Evolutionary conservation across 2,797 vertebrate genomes (phyloP).

Genomic region (Amniataba percoides): DNA sequence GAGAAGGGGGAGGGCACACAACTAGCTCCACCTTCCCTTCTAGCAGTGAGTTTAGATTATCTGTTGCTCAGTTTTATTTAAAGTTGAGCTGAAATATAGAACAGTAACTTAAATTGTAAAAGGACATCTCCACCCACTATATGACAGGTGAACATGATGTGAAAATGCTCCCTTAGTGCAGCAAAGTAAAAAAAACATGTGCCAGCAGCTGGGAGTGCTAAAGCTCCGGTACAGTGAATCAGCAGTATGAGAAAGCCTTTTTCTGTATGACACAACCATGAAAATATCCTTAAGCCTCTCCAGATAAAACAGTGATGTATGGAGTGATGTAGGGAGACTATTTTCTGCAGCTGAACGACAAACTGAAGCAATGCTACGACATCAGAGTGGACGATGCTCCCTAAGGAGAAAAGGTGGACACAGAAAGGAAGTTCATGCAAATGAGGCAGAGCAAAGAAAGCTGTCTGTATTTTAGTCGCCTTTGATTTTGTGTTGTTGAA

Average conservation of each 20-base stretch:
- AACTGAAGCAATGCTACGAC: too few species aligned
- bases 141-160: neutral
- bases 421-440: neutral
- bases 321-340: neutral
- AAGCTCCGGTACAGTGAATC: conserved; percentile 41
- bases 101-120: neutral
- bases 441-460: neutral
- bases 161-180: neutral
- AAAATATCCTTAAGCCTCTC: conserved; percentile 33
- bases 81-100: neutral
- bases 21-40: neutral
- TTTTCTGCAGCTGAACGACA: too few species aligned
- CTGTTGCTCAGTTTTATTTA: conserved; percentile 1
- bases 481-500: too few species aligned
- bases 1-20: conserved; percentile 9
- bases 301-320: conserved; percentile 9
- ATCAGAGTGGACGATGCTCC: too few species aligned
- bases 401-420: too few species aligned
- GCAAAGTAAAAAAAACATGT: neutral
- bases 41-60: neutral
- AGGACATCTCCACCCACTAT: neutral
- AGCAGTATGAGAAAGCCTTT: conserved; percentile 28
- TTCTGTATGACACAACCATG: conserved; percentile 32
- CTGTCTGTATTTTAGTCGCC: neutral
- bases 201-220: conserved; percentile 58